Evolutionary conservation across 2,113 vertebrate species (phyloP), one percentile per base, ranked within the genome.

Genomic region (Martes martes): DNA sequence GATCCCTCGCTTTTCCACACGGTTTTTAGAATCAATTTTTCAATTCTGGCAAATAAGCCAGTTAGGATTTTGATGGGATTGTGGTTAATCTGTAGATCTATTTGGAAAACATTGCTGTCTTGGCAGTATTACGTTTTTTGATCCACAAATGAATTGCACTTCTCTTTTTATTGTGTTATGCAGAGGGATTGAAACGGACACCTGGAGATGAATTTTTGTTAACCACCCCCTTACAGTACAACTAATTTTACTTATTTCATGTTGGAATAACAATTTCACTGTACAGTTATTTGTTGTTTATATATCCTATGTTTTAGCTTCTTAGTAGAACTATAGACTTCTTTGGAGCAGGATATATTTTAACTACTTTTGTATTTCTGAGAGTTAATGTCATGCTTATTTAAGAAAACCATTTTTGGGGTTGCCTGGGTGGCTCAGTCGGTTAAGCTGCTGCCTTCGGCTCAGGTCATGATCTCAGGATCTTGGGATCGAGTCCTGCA

Each of bases 231-330:
- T 84, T 91, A 59, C 21, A 76, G 24, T 80, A 59, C 9, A 24
- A 6, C 11, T 79, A 57, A 67, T 67, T 97, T 97, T 88, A 81
- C 45, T 90, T 82, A 94, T 85, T 95, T 89, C 39, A 50, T 82
- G 33, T 71, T 91, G 47, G 16, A 89, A n/a, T 84, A 81, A 78
- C 45, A 14, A 63, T 95, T 79, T 83, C 24, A 94, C 19, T 45
- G 5, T 73, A 45, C 18, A 65, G 11, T 59, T 96, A 47, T 67
- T 76, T 97, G 45, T 74, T 81, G 2, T 95, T 83, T 57, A 47
- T 31, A 19, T 87, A 86, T 50, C 21, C 93, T 76, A 73, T 52
- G 11, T 50, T 8, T 31, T 85, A 39, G 61, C 26, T 71, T 15
- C 36, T 91, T 6, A 28, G 87, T 94, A 69, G 45, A 89, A 50